Conservation (phyloP, 2,113 vertebrate species). For the Menura novaehollandiae region DNA sequence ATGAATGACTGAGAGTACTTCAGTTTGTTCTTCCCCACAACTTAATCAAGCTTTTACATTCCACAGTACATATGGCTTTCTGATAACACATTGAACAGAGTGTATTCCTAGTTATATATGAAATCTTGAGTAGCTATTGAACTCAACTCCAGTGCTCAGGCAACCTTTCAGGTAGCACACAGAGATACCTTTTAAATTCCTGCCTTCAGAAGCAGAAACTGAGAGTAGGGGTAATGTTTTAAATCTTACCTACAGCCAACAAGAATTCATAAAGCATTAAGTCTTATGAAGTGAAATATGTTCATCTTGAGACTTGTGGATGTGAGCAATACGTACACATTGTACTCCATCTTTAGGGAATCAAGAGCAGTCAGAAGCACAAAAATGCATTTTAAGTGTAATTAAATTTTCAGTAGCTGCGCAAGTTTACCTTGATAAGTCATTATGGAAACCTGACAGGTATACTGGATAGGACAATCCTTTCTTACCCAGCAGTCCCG, state of each 20-base stretch:
- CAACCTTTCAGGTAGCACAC: neutral
- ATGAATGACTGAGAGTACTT: neutral
- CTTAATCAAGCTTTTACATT: neutral
- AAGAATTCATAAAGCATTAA: neutral
- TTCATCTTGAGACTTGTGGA: neutral
- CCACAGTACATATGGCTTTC: neutral
- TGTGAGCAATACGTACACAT: neutral
- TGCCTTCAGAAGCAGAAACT: neutral
- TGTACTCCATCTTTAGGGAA: neutral
- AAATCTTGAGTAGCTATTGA: neutral
- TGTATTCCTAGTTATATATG: neutral
- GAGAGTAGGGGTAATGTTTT: neutral
- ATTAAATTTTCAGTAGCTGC: neutral
- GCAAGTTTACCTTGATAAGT: neutral
- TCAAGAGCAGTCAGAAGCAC: neutral
- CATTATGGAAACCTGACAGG: neutral
- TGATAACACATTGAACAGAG: neutral
- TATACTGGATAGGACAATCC: neutral
- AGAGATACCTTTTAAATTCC: neutral
- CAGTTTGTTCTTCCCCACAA: neutral
- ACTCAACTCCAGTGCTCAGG: neutral
- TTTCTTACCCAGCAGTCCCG: neutral
- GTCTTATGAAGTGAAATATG: neutral
- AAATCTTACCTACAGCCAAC: neutral
- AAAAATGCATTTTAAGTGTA: neutral